Base-by-base conservation (phyloP, 2,113 vertebrate species). In the Monarcha castaneiventris region DNA sequence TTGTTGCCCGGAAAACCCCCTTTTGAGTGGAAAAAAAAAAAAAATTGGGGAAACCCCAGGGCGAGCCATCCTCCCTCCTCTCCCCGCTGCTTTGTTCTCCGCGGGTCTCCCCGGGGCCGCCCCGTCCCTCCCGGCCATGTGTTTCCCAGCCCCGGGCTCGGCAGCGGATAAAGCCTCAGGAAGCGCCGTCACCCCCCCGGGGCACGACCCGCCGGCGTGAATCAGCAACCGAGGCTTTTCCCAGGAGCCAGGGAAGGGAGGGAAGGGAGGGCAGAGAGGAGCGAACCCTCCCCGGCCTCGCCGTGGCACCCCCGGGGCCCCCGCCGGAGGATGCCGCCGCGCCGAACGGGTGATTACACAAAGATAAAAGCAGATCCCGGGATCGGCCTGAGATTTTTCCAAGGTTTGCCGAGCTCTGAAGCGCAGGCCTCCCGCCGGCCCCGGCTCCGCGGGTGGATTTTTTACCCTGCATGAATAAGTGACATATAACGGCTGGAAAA, bases 401-500 rank as follows among this genome's bases (percentile, higher is more conserved):
- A 32, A 67, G 82, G 52, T 77, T 10, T 78, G 80, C 89, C 66
- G 5, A 66, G 86, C 86, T 51, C 86, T 3, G 62, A 49, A 54
- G 3, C 44, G 2, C 92, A 91, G 90, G 80, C 90, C 84, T 94
- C 95, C 90, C 27, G 84, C 92, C 77, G 68, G 90, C 94, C 63
- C 72, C 83, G 48, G 84, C 92, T 69, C 90, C 3, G 72, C 72
- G 86, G 88, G 62, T 82, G 82, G 74, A 92, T 87, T 93, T 93
- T 93, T 92, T 80, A 11, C 44, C 88, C 86, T 8, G 75, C 75
- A 44, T 92, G 93, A 90, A 96, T 93, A 95, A 96, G 91, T 92
- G 94, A 96, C 94, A 90, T 94, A 94, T 76, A 96, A 96, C 94
- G 83, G 96, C 84, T 94, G 96, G 96, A 96, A 96, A 96, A 96